Evolutionary conservation across 1,140 invertebrate species (phyloP), one percentile per base, ranked within the genome.

Genomic region (Limonius californicus): DNA sequence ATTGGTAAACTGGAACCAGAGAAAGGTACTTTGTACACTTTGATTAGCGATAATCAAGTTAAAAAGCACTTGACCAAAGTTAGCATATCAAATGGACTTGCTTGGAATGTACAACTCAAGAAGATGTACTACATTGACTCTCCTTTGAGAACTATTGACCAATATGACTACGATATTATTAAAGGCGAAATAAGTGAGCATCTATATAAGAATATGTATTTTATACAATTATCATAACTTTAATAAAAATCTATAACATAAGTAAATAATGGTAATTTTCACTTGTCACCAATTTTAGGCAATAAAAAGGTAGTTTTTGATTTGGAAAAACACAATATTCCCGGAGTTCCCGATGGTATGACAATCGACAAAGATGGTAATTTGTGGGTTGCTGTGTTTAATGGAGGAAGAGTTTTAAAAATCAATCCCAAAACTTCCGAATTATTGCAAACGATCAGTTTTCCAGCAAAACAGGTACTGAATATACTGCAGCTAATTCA

Each of bases 21-120:
- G 18, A 63, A 58, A 20, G 68, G 69, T 1, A 54, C 64, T 45
- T 57, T 72, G n/a, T 72, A 68, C 55, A 63, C 54, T 57, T 64
- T 68, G 23, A 39, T 56, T 9, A 9, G 18, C n/a, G 57, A 62
- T 43, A 21, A 42, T 7, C 21, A 62, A 45, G 45, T 68, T n/a
- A 68, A 70, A 57, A 72, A 64, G 35, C 68, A 76, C 54, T 79
- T 68, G 58, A 70, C 63, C 63, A 71, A 80, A 64, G 80, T 90
- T n/a, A 79, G 82, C 47, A 87, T 93, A 58, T 87, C 89, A 15
- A 95, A 94, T 72, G 91, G 92, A 0, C 73, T 94, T 2, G 85
- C 85, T 4, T 94, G 92, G 91, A 85, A 85, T 65, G 67, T 77
- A 1, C 79, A 84, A 54, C 80, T 84, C 57, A 83, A 83, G 18